phyloP scores from a whole-genome alignment of 2,888 invertebrate genomes.

The Coremacera marginata region DNA sequence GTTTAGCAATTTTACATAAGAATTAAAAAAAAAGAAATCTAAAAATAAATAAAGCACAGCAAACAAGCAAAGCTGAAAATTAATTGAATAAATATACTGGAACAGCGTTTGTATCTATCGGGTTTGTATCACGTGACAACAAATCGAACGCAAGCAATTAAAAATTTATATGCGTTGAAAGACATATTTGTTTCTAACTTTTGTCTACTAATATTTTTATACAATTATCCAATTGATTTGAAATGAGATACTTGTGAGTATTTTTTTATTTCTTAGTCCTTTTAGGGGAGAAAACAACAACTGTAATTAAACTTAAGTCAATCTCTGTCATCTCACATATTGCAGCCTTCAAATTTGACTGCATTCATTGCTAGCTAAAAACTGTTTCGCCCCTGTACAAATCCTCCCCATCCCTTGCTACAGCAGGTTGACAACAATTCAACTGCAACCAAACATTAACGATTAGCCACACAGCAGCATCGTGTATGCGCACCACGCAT shows the following conservation, averaged over 20 bases:
- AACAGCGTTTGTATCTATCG: no score
- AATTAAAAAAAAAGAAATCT: neutral
- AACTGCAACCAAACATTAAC: conserved; percentile 21
- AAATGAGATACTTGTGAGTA: conserved; percentile 26
- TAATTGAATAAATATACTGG: conserved; percentile 25
- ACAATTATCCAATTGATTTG: conserved; percentile 6
- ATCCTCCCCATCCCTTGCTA: neutral
- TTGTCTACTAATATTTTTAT: no score
- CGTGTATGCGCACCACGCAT: conserved; percentile 18
- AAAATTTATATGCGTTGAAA: neutral
- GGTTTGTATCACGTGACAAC: neutral
- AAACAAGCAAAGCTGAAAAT: conserved; percentile 32
- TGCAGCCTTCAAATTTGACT: conserved; percentile 19
- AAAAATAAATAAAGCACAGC: neutral
- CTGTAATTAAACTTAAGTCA: neutral
- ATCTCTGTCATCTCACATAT: conserved; percentile 12
- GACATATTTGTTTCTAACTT: no score
- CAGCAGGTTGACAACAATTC: conserved; percentile 17
- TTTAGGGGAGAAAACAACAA: neutral
- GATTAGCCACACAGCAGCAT: conserved; percentile 20
- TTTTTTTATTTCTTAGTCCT: neutral
- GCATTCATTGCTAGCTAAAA: neutral
- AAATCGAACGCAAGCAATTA: neutral
- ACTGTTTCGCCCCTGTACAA: neutral
- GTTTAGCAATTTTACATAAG: conserved; percentile 54